A percentile compares a stretch with the other conserved stretches of the same genome.
Conservation (phyloP, 1,140 invertebrate genomes). For the Lethrus apterus region DNA sequence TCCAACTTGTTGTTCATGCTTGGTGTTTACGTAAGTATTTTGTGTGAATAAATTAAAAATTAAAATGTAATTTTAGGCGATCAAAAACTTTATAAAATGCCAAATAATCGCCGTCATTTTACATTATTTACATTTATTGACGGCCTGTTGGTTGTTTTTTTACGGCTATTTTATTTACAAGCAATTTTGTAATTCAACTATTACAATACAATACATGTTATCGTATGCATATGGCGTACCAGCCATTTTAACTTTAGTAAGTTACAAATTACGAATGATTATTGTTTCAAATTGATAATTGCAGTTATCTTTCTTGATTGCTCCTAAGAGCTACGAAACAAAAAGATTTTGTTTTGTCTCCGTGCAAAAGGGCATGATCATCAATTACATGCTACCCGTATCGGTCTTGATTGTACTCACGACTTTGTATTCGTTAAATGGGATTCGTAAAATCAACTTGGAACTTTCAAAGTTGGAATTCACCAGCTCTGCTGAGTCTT, state of each 20-base stretch:
- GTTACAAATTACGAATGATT: constrained; percentile 18
- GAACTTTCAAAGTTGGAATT: constrained; percentile 37
- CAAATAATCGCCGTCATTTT: constrained; percentile 55
- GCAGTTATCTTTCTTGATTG: constrained; percentile 53
- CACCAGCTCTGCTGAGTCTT: constrained; percentile 33
- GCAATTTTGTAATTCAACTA: constrained; percentile 34
- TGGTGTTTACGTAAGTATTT: constrained; percentile 43
- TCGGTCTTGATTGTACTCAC: constrained; percentile 56
- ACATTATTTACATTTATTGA: constrained; percentile 60
- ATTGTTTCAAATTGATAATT: constrained; percentile 27
- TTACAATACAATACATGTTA: constrained; percentile 44
- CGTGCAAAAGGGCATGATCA: constrained; percentile 61
- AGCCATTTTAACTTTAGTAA: constrained; percentile 50
- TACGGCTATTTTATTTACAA: constrained; percentile 44
- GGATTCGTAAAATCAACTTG: constrained; percentile 39
- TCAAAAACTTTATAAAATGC: constrained; percentile 51
- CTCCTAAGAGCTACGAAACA: constrained; percentile 60
- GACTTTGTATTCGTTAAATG: constrained; percentile 41
- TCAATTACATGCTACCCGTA: constrained; percentile 63
- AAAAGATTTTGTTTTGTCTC: constrained; percentile 66
- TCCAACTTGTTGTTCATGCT: constrained; percentile 45
- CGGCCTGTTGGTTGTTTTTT: constrained; percentile 57
- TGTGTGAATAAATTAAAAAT: neutral
- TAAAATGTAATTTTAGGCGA: constrained; percentile 44
- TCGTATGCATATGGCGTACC: constrained; percentile 49